phyloP scores from a whole-genome alignment of 2,888 invertebrate species.

The Terebella lapidaria region DNA sequence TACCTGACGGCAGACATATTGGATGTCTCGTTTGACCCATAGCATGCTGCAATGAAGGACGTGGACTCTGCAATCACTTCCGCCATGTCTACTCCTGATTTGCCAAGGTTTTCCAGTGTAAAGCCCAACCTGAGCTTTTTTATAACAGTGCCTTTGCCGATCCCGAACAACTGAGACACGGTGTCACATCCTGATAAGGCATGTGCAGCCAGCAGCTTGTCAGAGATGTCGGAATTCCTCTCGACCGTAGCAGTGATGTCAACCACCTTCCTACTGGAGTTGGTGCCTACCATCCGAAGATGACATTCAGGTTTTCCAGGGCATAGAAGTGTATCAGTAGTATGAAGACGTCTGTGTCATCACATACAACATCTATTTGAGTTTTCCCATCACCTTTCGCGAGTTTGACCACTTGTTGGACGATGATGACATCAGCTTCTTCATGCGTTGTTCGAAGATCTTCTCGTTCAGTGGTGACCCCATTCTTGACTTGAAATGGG shows the following conservation, averaged over 20 bases:
- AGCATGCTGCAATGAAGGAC: no score
- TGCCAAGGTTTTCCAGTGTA: background rate
- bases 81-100: background rate
- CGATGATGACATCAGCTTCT: conserved; percentile 22
- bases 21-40: no score
- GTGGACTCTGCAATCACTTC: no score
- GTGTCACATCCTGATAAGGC: background rate
- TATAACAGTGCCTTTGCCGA: background rate
- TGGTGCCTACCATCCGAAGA: background rate
- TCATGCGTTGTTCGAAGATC: conserved; percentile 23
- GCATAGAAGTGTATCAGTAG: background rate
- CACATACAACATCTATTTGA: background rate
- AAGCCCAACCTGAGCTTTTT: background rate
- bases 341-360: background rate
- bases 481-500: no score
- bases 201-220: background rate
- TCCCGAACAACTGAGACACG: background rate
- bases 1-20: background rate
- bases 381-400: background rate
- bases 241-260: background rate
- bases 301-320: background rate
- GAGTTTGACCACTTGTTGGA: no score
- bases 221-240: background rate
- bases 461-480: no score
- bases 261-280: background rate